Percentiles rank a stretch among this genome's conserved stretches.
These are phyloP conservation scores for Ctenopoma multispine DNA, from an alignment of 2,797 vertebrate species.

Conservation along the genomic window DNA sequence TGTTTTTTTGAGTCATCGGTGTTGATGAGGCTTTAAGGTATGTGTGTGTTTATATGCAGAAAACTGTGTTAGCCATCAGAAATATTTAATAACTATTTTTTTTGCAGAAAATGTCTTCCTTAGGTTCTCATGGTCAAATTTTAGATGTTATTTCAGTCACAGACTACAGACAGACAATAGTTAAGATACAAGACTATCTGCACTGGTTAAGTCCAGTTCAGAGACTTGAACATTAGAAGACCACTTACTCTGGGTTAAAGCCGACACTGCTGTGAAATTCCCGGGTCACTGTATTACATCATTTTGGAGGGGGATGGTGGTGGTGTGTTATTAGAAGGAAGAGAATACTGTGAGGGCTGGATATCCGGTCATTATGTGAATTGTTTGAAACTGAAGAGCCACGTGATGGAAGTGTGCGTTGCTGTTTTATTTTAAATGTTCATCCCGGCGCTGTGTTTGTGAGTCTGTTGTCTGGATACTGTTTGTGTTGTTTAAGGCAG, in stretches of 20 bases:
- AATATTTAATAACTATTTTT: too few species aligned
- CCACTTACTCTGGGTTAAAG: slow-evolving; percentile 34
- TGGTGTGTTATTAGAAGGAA: neutral
- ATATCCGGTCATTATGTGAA: slow-evolving; percentile 29
- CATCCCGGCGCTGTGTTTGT: slow-evolving; percentile 14
- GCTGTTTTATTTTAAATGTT: slow-evolving; percentile 31
- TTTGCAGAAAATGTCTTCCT: neutral
- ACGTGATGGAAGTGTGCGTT: neutral
- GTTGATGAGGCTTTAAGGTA: slow-evolving; percentile 8
- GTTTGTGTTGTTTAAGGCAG: slow-evolving; percentile 1
- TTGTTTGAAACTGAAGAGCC: slow-evolving; percentile 38
- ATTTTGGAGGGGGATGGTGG: neutral
- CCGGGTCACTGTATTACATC: slow-evolving; percentile 11
- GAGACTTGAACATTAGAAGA: slow-evolving; percentile 1
- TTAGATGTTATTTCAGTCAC: slow-evolving; percentile 10
- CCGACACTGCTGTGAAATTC: slow-evolving; percentile 58
- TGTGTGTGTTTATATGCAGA: too few species aligned
- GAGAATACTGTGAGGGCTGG: neutral
- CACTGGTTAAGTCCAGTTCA: slow-evolving; percentile 1
- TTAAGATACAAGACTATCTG: neutral
- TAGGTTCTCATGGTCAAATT: slow-evolving; percentile 6
- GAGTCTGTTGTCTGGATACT: slow-evolving; percentile 2
- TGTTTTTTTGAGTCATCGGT: slow-evolving; percentile 28
- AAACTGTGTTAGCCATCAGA: too few species aligned
- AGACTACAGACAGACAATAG: neutral